These are phyloP conservation scores for Hafferia zeledoni DNA, from an alignment of 2,797 vertebrate species.

Conservation along the genomic window DNA sequence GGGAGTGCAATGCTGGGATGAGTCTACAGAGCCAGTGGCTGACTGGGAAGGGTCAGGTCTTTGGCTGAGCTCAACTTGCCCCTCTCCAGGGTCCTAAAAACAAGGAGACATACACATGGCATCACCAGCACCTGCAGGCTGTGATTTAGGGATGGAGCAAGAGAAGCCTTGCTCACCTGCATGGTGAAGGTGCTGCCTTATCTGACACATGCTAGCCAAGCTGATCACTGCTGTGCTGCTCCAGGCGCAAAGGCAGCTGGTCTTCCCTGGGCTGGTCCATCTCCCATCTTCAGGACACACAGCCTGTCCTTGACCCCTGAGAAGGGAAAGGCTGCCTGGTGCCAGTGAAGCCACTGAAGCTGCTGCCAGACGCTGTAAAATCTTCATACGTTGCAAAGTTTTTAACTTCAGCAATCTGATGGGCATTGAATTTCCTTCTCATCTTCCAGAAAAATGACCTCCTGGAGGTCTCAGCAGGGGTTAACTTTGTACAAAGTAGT, in stretches of 20 bases:
- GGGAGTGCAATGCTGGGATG: not conserved
- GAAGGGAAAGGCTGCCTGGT: not conserved
- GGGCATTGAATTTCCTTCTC: not conserved
- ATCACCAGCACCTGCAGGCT: not conserved
- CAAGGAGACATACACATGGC: accelerated
- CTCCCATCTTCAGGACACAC: not conserved
- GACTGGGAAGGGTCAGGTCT: not conserved
- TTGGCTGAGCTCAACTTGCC: not conserved
- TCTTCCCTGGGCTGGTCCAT: not conserved
- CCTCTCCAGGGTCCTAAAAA: not conserved
- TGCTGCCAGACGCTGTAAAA: not conserved
- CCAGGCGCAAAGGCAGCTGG: not conserved
- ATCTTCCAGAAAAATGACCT: not conserved
- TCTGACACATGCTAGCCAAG: accelerated
- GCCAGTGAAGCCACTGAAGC: not conserved
- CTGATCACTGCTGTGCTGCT: not conserved
- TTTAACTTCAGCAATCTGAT: constrained; percentile 8
- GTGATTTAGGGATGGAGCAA: not conserved
- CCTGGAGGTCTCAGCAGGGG: not conserved
- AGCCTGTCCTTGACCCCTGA: not conserved
- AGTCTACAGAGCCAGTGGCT: not conserved
- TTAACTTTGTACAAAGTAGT: constrained; percentile 46
- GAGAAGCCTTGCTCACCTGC: not conserved
- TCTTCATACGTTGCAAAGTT: accelerated
- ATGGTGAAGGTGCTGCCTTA: not conserved